Conservation (phyloP, 2,888 invertebrate genomes). For the Tridacna gigas region DNA sequence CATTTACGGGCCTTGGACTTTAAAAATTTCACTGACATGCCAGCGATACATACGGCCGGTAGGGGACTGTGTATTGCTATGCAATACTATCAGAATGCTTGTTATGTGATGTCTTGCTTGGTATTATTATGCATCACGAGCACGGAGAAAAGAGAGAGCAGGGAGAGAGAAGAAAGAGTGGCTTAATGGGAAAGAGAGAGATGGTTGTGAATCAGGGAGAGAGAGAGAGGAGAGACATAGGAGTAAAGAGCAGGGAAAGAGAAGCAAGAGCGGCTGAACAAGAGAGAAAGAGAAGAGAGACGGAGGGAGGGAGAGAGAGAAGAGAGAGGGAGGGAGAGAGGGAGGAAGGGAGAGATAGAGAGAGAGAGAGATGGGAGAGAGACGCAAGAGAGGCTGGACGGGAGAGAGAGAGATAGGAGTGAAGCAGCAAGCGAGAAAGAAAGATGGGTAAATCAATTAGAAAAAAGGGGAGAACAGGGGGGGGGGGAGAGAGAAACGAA, state of each 20-base stretch:
- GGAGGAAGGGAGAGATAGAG: background rate
- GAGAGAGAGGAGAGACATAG: background rate
- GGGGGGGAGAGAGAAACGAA: background rate
- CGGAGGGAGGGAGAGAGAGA: background rate
- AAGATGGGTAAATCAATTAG: too few relatives aligned
- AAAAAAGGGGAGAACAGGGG: background rate
- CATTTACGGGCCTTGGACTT: too few relatives aligned
- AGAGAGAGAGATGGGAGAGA: background rate
- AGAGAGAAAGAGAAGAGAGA: background rate
- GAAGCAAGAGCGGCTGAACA: background rate
- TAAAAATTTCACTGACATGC: too few relatives aligned
- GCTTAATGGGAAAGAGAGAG: constrained; percentile 12
- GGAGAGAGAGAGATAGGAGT: background rate
- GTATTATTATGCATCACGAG: too few relatives aligned
- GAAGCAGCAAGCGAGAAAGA: background rate
- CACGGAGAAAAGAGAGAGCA: too few relatives aligned
- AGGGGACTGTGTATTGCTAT: too few relatives aligned
- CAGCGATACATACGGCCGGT: too few relatives aligned
- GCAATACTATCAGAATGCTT: too few relatives aligned
- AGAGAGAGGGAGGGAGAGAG: background rate
- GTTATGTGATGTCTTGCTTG: too few relatives aligned
- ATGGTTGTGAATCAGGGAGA: background rate
- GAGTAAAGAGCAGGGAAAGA: background rate
- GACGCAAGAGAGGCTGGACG: background rate
- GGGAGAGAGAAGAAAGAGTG: constrained; percentile 8